Conservation (phyloP, 2,797 vertebrate species). For the Gymnodraco acuticeps region DNA sequence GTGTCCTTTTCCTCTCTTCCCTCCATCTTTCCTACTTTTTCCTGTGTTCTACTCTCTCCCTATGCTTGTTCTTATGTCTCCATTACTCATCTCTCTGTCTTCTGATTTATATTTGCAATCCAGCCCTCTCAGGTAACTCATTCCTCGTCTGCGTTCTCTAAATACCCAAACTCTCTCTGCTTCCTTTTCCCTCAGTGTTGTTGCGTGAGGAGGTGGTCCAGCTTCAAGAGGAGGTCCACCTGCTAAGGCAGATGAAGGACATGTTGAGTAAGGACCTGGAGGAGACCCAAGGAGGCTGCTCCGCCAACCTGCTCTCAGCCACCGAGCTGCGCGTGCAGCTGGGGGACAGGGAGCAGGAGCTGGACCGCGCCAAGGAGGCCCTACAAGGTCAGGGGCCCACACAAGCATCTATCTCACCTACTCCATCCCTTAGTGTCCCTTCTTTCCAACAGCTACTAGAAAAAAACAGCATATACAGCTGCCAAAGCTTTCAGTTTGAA, state of each 20-base stretch:
- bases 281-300: conserved; percentile 91
- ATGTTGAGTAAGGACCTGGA: conserved; percentile 96
- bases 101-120: neutral
- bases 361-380: conserved; percentile 95
- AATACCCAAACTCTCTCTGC: conserved; percentile 34
- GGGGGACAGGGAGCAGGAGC: conserved; percentile 95
- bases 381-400: conserved; percentile 88
- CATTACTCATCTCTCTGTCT: neutral
- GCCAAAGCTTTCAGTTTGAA: neutral
- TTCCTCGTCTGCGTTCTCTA: conserved; percentile 25
- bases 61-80: neutral
- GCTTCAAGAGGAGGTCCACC: conserved; percentile 96
- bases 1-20: neutral
- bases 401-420: neutral
- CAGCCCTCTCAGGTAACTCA: neutral
- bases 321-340: conserved; percentile 96
- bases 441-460: conserved; percentile 35
- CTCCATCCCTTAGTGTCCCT: conserved; percentile 2
- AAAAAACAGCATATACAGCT: conserved; percentile 32
- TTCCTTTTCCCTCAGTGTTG: conserved; percentile 51
- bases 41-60: neutral
- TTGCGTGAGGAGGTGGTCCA: conserved; percentile 95
- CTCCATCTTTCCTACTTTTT: neutral
- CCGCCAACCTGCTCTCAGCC: conserved; percentile 91
- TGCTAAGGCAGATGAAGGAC: conserved; percentile 98